Conservation (phyloP, 2,113 vertebrate species). For the Nothobranchius furzeri region DNA sequence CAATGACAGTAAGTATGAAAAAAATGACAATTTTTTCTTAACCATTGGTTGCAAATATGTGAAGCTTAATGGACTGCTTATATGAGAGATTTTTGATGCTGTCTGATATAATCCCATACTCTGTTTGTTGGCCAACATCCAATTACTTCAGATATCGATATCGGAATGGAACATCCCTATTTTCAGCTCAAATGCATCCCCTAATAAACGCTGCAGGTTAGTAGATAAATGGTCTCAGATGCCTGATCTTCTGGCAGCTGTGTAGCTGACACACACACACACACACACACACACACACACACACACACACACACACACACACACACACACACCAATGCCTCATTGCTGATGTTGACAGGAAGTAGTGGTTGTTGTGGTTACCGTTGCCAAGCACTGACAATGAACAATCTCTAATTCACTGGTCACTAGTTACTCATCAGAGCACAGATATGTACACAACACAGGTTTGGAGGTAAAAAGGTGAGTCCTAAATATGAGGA, state of each 20-base stretch:
- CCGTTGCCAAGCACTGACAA: conserved; percentile 51
- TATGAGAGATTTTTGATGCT: too few species aligned
- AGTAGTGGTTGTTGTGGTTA: conserved; percentile 63
- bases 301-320: conserved; percentile 21
- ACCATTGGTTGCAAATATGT: too few species aligned
- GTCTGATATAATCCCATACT: too few species aligned
- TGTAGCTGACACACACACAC: conserved; percentile 9
- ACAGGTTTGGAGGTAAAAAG: neutral
- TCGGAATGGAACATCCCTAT: too few species aligned
- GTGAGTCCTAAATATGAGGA: neutral
- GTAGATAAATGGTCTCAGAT: conserved; percentile 3
- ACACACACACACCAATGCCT: conserved; percentile 15
- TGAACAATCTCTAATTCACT: conserved; percentile 36
- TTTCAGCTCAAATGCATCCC: neutral
- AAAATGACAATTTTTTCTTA: too few species aligned
- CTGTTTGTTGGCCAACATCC: too few species aligned
- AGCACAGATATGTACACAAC: neutral
- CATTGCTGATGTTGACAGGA: conserved; percentile 23
- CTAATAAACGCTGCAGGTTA: neutral
- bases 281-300: conserved; percentile 13
- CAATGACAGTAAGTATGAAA: too few species aligned
- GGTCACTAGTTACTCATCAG: neutral
- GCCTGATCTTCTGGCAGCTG: conserved; percentile 17
- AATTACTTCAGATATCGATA: too few species aligned
- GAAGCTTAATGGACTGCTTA: too few species aligned